Percentiles rank a stretch among this genome's conserved stretches.
Evolutionary conservation across 2,797 vertebrate species (phyloP).

Genomic region (Lophotriccus pileatus): DNA sequence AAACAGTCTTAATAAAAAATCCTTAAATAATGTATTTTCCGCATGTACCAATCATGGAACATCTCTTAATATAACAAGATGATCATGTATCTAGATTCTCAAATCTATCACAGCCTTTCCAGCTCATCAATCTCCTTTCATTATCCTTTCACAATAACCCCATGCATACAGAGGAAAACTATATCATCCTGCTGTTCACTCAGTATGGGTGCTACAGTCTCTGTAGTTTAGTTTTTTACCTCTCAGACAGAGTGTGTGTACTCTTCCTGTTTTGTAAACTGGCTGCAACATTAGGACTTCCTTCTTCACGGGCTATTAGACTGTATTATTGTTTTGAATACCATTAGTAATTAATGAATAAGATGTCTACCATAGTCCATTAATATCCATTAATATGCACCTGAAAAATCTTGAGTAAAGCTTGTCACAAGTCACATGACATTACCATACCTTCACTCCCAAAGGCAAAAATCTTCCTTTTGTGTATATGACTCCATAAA

Average conservation of each 20-base stretch:
- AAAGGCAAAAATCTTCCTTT: background rate
- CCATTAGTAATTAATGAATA: background rate
- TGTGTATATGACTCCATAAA: background rate
- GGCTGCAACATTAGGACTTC: background rate
- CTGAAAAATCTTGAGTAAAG: background rate
- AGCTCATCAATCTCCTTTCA: background rate
- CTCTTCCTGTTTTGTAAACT: background rate
- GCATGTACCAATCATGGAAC: background rate
- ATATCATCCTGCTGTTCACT: background rate
- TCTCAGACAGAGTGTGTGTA: background rate
- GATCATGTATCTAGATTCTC: background rate
- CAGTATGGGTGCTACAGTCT: background rate
- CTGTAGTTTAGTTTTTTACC: background rate
- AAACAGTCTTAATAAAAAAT: background rate
- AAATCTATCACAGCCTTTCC: background rate
- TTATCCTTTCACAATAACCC: background rate
- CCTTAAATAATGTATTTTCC: background rate
- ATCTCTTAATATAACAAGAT: background rate
- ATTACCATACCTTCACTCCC: background rate
- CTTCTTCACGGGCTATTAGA: background rate
- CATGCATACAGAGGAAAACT: background rate
- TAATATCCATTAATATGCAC: fast-evolving
- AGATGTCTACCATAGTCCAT: background rate
- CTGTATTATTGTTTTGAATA: background rate
- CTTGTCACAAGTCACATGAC: background rate